Evolutionary conservation across 2,113 vertebrate species (phyloP).

Genomic region (Sylvilagus bachmani): DNA sequence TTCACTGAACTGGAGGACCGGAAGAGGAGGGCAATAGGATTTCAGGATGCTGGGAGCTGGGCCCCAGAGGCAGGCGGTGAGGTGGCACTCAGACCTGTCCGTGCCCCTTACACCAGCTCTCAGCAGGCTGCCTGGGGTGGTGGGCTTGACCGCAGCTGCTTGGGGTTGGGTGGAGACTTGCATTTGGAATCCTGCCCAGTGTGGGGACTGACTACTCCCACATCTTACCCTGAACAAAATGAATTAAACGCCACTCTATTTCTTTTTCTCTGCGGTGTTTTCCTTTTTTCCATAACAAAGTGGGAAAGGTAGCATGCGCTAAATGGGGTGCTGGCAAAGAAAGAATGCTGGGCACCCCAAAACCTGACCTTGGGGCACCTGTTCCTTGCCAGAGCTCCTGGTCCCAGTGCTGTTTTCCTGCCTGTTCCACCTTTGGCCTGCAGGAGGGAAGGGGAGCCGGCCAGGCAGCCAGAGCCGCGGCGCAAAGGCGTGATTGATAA

Average conservation of each 20-base stretch:
- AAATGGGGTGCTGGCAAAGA: neutral
- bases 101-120: neutral
- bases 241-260: conserved; percentile 59
- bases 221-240: conserved; percentile 54
- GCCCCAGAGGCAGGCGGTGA: neutral
- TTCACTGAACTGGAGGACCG: conserved; percentile 70
- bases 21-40: conserved; percentile 57
- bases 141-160: neutral
- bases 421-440: neutral
- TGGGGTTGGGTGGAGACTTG: conserved; percentile 5
- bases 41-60: neutral
- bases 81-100: neutral
- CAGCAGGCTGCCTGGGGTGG: neutral
- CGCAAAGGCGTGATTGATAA: conserved; percentile 81
- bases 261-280: conserved; percentile 12
- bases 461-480: conserved; percentile 32
- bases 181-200: conserved; percentile 57
- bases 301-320: neutral
- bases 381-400: neutral
- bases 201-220: neutral
- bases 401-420: neutral
- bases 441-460: neutral
- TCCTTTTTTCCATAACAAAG: neutral
- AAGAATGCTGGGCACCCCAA: neutral
- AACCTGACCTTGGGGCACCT: neutral